phyloP scores from a whole-genome alignment of 2,888 invertebrate genomes.

The Sinentomon sp. region DNA sequence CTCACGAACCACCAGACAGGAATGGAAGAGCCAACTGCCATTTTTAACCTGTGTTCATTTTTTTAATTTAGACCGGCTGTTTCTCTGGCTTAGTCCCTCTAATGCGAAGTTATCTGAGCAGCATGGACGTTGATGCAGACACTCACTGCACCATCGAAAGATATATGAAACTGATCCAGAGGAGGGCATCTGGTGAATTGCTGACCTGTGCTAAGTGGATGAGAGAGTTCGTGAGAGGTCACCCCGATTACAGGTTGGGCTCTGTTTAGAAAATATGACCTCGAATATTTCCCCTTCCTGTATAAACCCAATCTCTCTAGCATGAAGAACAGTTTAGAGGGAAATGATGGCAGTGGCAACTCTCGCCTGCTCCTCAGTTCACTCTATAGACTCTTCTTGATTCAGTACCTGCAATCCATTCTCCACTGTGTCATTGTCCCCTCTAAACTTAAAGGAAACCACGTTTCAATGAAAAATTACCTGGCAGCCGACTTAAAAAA shows the following conservation, averaged over 20 bases:
- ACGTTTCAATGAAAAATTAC: no score
- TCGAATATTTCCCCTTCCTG: not conserved
- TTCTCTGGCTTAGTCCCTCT: slow-evolving; percentile 87
- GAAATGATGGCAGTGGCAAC: no score
- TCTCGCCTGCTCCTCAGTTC: no score
- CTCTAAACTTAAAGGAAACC: no score
- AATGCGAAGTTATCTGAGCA: slow-evolving; percentile 73
- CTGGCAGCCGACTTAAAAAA: no score
- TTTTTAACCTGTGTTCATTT: no score
- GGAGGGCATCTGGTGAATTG: slow-evolving; percentile 61
- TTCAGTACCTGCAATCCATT: no score
- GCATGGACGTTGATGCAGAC: slow-evolving; percentile 92
- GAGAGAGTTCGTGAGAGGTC: slow-evolving; percentile 56
- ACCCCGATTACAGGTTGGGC: slow-evolving; percentile 62
- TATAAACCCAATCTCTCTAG: not conserved
- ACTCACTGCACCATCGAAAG: slow-evolving; percentile 91
- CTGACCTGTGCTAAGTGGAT: slow-evolving; percentile 87
- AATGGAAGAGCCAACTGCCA: no score
- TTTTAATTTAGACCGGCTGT: slow-evolving; percentile 40
- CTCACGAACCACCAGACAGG: no score
- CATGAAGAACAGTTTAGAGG: slow-evolving; percentile 3
- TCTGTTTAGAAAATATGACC: slow-evolving; percentile 19
- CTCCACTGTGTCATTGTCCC: no score
- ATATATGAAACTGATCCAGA: slow-evolving; percentile 74
- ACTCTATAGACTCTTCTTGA: no score